Conservation (phyloP, 2,888 invertebrate genomes). For the Cordilura impudica region DNA sequence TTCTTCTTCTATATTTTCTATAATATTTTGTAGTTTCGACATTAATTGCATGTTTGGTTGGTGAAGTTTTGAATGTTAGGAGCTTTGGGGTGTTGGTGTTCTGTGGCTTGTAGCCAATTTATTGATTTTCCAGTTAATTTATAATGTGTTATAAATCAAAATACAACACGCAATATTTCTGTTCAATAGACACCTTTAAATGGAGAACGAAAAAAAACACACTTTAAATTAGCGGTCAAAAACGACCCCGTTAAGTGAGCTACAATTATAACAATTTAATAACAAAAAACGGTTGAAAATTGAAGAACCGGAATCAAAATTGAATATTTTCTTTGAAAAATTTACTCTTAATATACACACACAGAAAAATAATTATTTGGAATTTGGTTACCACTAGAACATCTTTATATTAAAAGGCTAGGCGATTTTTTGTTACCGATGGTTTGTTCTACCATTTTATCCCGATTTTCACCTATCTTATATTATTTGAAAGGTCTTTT, state of each 20-base stretch:
- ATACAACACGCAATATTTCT: constrained; percentile 27
- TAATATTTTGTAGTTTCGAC: constrained; percentile 22
- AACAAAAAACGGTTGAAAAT: no score
- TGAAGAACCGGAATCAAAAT: no score
- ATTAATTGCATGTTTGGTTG: constrained; percentile 41
- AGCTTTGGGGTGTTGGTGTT: neutral
- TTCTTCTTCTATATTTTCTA: neutral
- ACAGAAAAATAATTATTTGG: no score
- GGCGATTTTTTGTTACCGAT: no score
- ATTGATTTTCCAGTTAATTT: constrained; percentile 24
- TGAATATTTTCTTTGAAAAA: no score
- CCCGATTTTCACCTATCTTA: no score
- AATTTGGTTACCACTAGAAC: no score
- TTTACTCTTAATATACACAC: no score
- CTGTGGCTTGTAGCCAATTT: neutral
- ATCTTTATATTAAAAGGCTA: no score
- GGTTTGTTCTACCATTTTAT: no score
- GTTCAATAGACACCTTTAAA: neutral
- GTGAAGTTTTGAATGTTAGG: neutral
- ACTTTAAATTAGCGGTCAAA: neutral
- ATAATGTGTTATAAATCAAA: constrained; percentile 34
- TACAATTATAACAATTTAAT: no score
- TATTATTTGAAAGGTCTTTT: no score
- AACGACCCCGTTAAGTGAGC: neutral
- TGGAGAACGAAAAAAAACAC: neutral